Percentiles rank a stretch among this genome's conserved stretches.
phyloP scores from a whole-genome alignment of 1,140 invertebrate species.

The Dinoponera quadriceps region DNA sequence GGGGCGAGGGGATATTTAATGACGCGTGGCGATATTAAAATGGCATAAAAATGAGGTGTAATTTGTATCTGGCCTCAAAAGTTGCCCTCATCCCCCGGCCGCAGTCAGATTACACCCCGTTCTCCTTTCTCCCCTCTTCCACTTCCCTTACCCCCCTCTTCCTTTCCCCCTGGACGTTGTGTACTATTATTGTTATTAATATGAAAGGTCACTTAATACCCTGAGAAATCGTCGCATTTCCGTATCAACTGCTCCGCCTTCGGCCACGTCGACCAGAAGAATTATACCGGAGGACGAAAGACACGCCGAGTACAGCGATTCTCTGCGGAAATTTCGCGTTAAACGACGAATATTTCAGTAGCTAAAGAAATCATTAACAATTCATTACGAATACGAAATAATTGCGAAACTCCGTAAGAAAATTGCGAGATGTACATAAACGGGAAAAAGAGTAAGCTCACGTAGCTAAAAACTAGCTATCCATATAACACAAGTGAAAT shows the following conservation, averaged over 20 bases:
- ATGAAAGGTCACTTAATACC: slow-evolving; percentile 82
- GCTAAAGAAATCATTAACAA: background rate
- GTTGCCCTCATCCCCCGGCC: slow-evolving; percentile 66
- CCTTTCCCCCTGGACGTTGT: slow-evolving; percentile 53
- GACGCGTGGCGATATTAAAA: slow-evolving; percentile 85
- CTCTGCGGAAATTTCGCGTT: slow-evolving; percentile 4
- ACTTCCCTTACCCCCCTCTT: background rate
- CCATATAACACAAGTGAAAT: too few species aligned
- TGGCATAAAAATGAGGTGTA: slow-evolving; percentile 86
- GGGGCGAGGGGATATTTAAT: slow-evolving; percentile 82
- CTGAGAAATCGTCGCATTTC: slow-evolving; percentile 79
- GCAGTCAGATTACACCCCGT: slow-evolving; percentile 51
- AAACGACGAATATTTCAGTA: background rate
- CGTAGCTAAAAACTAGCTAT: too few species aligned
- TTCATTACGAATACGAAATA: background rate
- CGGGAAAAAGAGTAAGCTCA: too few species aligned
- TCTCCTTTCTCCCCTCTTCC: slow-evolving; percentile 33
- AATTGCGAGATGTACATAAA: background rate
- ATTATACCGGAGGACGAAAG: slow-evolving; percentile 25
- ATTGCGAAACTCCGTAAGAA: background rate
- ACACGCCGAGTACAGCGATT: background rate
- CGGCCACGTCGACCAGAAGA: slow-evolving; percentile 28
- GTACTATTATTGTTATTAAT: slow-evolving; percentile 83
- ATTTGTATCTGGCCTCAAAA: slow-evolving; percentile 85
- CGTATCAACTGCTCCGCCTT: slow-evolving; percentile 71